Evolutionary conservation across 2,888 invertebrate genomes (phyloP), one percentile per base, ranked within the genome.

Genomic region (Sphecodes monilicornis): DNA sequence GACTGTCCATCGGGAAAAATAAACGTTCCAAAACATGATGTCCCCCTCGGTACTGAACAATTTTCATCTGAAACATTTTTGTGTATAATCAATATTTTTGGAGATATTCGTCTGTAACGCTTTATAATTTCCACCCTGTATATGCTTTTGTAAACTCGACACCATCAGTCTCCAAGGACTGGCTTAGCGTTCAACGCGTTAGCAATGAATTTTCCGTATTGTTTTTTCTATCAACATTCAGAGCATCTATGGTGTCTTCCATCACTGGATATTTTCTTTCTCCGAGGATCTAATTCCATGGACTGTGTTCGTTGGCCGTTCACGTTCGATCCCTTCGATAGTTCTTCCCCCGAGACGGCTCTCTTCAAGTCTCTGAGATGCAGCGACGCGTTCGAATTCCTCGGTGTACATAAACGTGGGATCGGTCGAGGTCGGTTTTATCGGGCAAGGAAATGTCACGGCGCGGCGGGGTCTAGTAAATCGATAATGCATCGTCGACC

Each of bases 401-500:
- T 26, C 18, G 18, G 50, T 41, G 60, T 41, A 66, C 70, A 80
- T 16, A 70, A 80, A 81, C 79, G 79, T 29, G 10, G 68, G 68
- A 66, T 72, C 26, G n/a, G 36, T 18, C 41, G 18, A 26, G 32
- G 32, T 69, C 36, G 50, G 66, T 82, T 82, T 71, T 77, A 82
- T 77, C 64, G 26, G 70, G 69, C 69, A 73, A 76, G 85, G 50
- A 85, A 80, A 75, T 85, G 85, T 85, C 85, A 74, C 32, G 76
- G 41, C 74, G 36, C n/a, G n/a, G n/a, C n/a, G 70, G 76, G 32
- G 18, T 29, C 26, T 29, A 16, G 73, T 76, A 74, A 84, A 85
- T 85, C 85, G 85, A 85, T 85, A 84, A 84, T 84, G 80, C 79
- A 68, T 26, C 76, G 70, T 79, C 70, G 76, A 77, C 84, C 70